Conservation (phyloP, 64 coral and sea anemone species). For the Montipora sp. region DNA sequence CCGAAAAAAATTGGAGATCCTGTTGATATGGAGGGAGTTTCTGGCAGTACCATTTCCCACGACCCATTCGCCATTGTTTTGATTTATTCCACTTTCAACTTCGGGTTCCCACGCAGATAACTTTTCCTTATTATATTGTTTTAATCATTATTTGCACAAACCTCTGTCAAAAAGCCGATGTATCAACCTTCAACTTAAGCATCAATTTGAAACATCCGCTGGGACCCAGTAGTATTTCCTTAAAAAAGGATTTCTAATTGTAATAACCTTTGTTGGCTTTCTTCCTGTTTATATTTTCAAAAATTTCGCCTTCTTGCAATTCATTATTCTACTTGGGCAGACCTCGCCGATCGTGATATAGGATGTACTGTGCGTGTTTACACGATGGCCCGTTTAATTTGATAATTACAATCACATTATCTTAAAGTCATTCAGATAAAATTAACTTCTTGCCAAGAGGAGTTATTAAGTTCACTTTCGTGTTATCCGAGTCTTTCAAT, state of each 20-base stretch:
- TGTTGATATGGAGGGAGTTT: neutral
- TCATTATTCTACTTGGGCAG: too few species aligned
- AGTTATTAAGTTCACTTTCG: neutral
- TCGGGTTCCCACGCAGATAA: constrained; percentile 27
- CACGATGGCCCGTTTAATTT: neutral
- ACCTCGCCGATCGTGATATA: neutral
- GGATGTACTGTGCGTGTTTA: neutral
- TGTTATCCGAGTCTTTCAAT: neutral
- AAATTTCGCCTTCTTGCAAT: too few species aligned
- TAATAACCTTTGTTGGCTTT: too few species aligned
- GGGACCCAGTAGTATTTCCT: too few species aligned
- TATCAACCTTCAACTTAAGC: neutral
- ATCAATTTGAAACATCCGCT: neutral
- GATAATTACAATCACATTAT: neutral
- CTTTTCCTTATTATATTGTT: neutral
- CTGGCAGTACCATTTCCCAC: constrained; percentile 19
- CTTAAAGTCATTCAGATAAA: neutral
- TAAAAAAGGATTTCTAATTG: too few species aligned
- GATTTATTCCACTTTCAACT: neutral
- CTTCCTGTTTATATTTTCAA: too few species aligned
- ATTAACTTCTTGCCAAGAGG: neutral
- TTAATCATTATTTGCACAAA: neutral
- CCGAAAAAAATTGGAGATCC: neutral
- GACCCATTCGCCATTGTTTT: constrained; percentile 1
- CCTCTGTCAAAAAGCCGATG: neutral